These are phyloP conservation scores for Megamerina dolium DNA, from an alignment of 2,888 invertebrate genomes.

Conservation along the genomic window DNA sequence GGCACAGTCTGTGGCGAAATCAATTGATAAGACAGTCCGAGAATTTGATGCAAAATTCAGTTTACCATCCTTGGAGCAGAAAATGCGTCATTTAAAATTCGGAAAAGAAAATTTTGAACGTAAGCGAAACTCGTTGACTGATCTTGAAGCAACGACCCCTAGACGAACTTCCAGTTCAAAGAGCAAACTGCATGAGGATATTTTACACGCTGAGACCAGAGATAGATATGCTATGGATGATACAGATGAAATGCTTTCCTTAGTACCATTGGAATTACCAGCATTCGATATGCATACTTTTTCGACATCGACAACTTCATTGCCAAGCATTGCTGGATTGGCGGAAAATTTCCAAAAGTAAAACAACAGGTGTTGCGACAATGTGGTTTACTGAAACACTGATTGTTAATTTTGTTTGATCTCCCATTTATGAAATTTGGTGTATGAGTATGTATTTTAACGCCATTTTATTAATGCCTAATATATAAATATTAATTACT, in stretches of 20 bases:
- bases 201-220: too few species aligned
- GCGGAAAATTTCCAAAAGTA: conserved; percentile 31
- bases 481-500: too few species aligned
- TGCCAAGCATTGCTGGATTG: conserved; percentile 26
- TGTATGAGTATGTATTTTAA: too few species aligned
- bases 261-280: conserved; percentile 44
- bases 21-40: conserved; percentile 43
- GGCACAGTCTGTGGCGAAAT: conserved; percentile 38
- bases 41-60: conserved; percentile 41
- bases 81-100: conserved; percentile 2
- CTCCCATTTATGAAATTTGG: too few species aligned
- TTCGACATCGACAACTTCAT: conserved; percentile 27
- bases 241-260: conserved; percentile 33
- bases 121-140: neutral
- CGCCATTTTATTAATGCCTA: too few species aligned
- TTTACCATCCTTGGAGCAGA: conserved; percentile 18
- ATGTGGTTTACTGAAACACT: neutral
- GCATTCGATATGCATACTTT: conserved; percentile 34
- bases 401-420: neutral
- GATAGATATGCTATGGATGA: conserved; percentile 10
- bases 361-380: neutral
- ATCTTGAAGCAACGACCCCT: neutral
- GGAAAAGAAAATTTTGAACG: conserved; percentile 18
- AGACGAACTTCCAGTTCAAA: conserved; percentile 7
- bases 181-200: too few species aligned